These are phyloP conservation scores for Tipula unca DNA, from an alignment of 2,888 invertebrate genomes.

Conservation along the genomic window DNA sequence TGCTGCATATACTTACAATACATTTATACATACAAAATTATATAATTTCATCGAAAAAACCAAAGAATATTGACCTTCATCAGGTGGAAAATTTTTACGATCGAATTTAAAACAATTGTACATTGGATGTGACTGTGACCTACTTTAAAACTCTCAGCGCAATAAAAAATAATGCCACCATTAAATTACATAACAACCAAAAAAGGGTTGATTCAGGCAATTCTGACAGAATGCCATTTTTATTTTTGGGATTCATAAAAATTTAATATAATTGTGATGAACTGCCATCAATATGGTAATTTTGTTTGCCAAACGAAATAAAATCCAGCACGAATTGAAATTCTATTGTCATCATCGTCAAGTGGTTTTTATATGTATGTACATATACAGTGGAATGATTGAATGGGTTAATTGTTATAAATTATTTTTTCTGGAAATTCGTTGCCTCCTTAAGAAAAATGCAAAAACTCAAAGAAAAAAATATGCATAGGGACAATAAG, in stretches of 20 bases:
- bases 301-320: background rate
- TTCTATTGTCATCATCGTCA: background rate
- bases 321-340: background rate
- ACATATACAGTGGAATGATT: background rate
- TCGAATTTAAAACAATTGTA: background rate
- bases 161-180: background rate
- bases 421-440: background rate
- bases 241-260: background rate
- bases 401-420: background rate
- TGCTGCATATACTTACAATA: background rate
- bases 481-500: background rate
- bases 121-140: background rate
- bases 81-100: background rate
- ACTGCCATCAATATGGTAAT: background rate
- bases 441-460: background rate
- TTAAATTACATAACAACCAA: background rate
- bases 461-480: background rate
- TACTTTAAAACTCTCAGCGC: background rate
- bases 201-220: background rate
- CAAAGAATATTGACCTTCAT: background rate
- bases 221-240: background rate
- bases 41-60: background rate
- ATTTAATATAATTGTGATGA: background rate
- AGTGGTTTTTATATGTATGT: too few species aligned
- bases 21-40: background rate